phyloP scores from a whole-genome alignment of 2,797 vertebrate genomes.

The Acestrorhynchus altus region DNA sequence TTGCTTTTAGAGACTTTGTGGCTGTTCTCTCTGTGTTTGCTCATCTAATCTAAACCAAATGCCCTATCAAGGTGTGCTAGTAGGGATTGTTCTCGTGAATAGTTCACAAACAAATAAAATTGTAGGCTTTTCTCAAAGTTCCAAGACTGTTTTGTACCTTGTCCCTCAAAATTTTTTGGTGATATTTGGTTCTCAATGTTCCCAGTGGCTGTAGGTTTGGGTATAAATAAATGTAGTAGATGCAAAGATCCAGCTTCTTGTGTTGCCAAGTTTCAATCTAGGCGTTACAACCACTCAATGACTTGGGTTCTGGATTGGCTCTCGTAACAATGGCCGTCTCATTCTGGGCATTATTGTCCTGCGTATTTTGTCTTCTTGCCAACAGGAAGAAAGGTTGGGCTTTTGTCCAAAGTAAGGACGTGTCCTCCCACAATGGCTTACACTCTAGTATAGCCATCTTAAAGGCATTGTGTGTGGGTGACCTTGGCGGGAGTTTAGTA shows the following conservation, averaged over 20 bases:
- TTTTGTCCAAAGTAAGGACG: constrained; percentile 57
- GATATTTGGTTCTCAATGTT: too few species aligned
- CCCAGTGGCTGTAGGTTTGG: too few species aligned
- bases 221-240: constrained; percentile 22
- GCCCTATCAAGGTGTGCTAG: neutral
- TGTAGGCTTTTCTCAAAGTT: neutral
- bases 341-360: constrained; percentile 73
- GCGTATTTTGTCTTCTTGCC: constrained; percentile 49
- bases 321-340: constrained; percentile 53
- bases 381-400: constrained; percentile 64
- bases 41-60: constrained; percentile 44
- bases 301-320: constrained; percentile 38
- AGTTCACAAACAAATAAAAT: constrained; percentile 8
- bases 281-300: constrained; percentile 15
- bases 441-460: constrained; percentile 52
- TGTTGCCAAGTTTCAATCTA: constrained; percentile 14
- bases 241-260: neutral
- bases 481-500: constrained; percentile 30
- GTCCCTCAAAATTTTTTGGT: neutral
- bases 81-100: constrained; percentile 5
- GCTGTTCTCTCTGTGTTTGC: constrained; percentile 40
- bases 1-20: constrained; percentile 35
- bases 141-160: neutral
- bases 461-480: constrained; percentile 44
- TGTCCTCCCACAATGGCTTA: constrained; percentile 56